Evolutionary conservation across 2,797 vertebrate species (phyloP).

Genomic region (Anguilla marmorata): DNA sequence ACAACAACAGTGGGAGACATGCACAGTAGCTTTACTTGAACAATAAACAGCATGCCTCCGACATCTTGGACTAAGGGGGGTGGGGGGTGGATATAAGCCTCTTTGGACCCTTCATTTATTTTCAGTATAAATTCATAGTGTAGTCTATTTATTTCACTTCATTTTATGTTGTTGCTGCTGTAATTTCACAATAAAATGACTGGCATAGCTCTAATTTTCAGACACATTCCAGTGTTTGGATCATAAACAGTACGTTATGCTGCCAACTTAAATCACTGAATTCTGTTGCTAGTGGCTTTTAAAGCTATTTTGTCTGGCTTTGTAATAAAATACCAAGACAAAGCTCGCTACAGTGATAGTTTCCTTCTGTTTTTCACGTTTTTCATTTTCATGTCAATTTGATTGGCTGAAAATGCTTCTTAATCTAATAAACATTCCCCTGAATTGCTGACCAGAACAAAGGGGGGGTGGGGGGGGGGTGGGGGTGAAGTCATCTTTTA

Average conservation of each 20-base stretch:
- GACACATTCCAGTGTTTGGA: constrained; percentile 68
- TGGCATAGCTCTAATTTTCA: constrained; percentile 73
- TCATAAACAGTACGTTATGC: constrained; percentile 69
- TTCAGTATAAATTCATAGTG: constrained; percentile 63
- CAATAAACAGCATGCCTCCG: constrained; percentile 19
- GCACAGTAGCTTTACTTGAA: constrained; percentile 29
- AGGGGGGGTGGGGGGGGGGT: constrained; percentile 50
- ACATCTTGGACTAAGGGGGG: constrained; percentile 24
- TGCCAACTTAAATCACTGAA: constrained; percentile 71
- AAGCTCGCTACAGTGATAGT: constrained; percentile 53
- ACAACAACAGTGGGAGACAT: constrained; percentile 40
- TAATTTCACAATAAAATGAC: constrained; percentile 69
- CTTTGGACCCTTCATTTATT: constrained; percentile 62
- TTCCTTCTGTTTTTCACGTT: constrained; percentile 66
- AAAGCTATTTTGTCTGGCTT: constrained; percentile 72
- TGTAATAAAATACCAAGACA: constrained; percentile 69
- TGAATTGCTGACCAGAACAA: constrained; percentile 72
- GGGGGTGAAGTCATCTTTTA: constrained; percentile 57
- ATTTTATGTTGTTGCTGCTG: constrained; percentile 62
- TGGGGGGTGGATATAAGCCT: constrained; percentile 47
- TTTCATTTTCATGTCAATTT: constrained; percentile 62
- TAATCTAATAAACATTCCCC: constrained; percentile 74
- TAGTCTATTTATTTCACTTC: constrained; percentile 60
- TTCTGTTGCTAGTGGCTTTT: constrained; percentile 62
- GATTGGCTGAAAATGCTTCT: constrained; percentile 61